Base-by-base conservation (phyloP, 2,888 invertebrate genomes). In the Agrochola lychnidis region DNA sequence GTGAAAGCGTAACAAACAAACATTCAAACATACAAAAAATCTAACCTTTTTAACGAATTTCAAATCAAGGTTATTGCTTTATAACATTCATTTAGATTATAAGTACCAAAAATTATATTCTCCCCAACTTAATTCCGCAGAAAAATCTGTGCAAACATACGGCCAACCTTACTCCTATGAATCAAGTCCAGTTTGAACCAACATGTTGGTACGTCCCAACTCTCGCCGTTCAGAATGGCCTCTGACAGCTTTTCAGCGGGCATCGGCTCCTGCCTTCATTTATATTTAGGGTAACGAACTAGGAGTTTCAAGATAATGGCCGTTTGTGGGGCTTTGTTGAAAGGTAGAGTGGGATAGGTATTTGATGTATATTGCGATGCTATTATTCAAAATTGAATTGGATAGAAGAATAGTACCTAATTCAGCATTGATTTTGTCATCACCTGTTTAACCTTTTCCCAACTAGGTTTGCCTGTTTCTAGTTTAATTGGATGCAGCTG, bases 181-280 rank as follows among this genome's bases (percentile, higher is more conserved):
- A n/a, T 25, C 19, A 53, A n/a, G 6, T 14, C 25, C 16, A 30
- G 4, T 59, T 62, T 61, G 2, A 51, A 42, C 30, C 14, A 51
- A 16, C 48, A 56, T 22, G 36, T 70, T 14, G n/a, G n/a, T 30
- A 4, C 40, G 4, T 25, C 71, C 76, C 68, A 63, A 48, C 67
- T 70, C 57, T 62, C 57, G 9, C 45, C 9, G 16, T 16, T 67
- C 36, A 70, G 42, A 76, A 82, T 70, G 12, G 66, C 40, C n/a
- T 16, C 22, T 84, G 84, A 84, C 84, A 84, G 80, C 51, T 45
- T 84, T 82, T 73, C 72, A 82, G 30, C 56, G 70, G 7, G 30
- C 57, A 63, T 51, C 36, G 59, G 22, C 48, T 69, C 19, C 36
- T 48, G 53, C 22, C 70, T 73, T 78, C 61, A 70, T 82, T 71